Base-by-base conservation (phyloP, 1,140 invertebrate species). In the Patella vulgata region DNA sequence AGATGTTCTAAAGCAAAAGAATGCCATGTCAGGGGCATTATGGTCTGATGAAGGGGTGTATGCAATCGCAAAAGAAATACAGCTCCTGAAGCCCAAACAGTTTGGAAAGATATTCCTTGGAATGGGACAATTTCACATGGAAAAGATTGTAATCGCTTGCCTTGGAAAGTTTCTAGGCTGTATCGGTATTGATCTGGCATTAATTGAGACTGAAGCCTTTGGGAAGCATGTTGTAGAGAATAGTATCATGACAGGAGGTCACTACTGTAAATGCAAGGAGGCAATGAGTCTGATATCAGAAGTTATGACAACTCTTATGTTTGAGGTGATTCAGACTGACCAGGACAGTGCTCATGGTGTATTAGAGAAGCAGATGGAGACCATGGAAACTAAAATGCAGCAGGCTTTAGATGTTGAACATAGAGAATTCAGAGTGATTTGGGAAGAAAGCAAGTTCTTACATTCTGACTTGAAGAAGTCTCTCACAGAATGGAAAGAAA, bases 1-100 rank as follows among this genome's bases (percentile, higher is more conserved):
- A n/a, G 39, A 40, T 40, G 39, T 40, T n/a, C n/a, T 40, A n/a
- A 40, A 40, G 39, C 39, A 40, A 40, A 40, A 40, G 39, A 40
- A 40, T 40, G 39, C 39, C 39, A n/a, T 40, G 39, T 40, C 39
- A 40, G 39, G 39, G 39, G 39, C 39, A 40, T 40, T 40, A n/a
- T 40, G 39, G 39, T 40, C 39, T 40, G 39, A 40, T 40, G 39
- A 40, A 40, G 39, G 39, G 39, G 39, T 40, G 39, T 40, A 40
- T 40, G 39, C 39, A 40, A 40, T 40, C 39, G 39, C 39, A 9
- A 40, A 40, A n/a, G 39, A 40, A 40, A 40, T 40, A 9, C 39
- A 40, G 39, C 39, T 40, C 9, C n/a, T 40, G 39, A 40, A 40
- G 39, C 39, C 39, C 9, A n/a, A 40, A 11, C 39, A 40, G 39